A percentile compares a stretch with the other conserved stretches of the same genome.
Evolutionary conservation across 2,113 vertebrate species (phyloP).

Genomic region (Thomomys bottae): DNA sequence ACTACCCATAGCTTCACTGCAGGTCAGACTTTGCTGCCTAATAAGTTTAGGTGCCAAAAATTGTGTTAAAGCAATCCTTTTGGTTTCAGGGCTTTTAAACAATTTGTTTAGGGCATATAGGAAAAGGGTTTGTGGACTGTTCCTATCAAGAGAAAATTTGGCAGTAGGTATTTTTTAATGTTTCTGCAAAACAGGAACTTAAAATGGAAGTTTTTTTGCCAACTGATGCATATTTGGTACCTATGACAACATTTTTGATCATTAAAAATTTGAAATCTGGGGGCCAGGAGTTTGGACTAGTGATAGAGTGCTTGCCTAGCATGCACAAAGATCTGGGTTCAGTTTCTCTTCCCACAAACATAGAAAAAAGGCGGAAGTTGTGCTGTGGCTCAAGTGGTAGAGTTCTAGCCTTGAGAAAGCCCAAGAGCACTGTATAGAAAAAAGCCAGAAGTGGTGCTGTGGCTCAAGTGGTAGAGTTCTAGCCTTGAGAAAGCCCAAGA

Average conservation of each 20-base stretch:
- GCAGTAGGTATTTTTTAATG: background rate
- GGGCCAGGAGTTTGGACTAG: no score
- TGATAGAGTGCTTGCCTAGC: no score
- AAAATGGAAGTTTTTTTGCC: background rate
- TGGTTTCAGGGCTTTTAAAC: background rate
- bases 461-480: no score
- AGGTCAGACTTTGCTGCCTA: slow-evolving; percentile 21
- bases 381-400: no score
- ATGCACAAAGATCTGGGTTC: no score
- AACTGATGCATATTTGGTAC: background rate
- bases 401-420: no score
- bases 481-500: no score
- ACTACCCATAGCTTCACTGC: background rate
- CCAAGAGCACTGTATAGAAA: no score
- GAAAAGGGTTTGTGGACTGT: background rate
- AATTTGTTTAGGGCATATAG: slow-evolving; percentile 40
- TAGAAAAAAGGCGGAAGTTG: no score
- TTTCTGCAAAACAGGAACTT: background rate
- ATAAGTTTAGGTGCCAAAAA: slow-evolving; percentile 17
- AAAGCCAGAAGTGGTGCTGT: no score
- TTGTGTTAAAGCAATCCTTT: background rate
- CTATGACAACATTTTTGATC: slow-evolving; percentile 34
- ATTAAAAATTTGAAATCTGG: background rate
- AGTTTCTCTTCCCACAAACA: no score
- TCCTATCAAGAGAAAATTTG: slow-evolving; percentile 27